These are phyloP conservation scores for Hydrozoanthus tunicans DNA, from an alignment of 64 coral and sea anemone genomes.

Conservation along the genomic window DNA sequence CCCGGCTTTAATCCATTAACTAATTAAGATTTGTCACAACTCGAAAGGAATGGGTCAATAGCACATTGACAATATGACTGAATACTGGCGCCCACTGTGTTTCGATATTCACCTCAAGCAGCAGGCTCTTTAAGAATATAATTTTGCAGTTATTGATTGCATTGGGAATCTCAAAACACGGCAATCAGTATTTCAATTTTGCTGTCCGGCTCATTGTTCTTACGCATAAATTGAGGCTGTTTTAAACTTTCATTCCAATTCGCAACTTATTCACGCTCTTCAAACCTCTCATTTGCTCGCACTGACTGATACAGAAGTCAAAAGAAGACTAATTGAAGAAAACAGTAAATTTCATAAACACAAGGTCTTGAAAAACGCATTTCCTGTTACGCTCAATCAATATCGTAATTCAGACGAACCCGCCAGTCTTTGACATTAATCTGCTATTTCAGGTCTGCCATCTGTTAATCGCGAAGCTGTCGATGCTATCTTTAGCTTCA, in stretches of 20 bases:
- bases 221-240: too few species aligned
- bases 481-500: conserved; percentile 9
- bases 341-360: background rate
- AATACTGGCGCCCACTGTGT: background rate
- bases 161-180: background rate
- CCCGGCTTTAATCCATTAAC: conserved; percentile 39
- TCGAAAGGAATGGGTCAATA: conserved; percentile 36
- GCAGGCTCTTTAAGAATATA: background rate
- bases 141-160: conserved; percentile 6
- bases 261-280: too few species aligned
- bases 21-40: conserved; percentile 34
- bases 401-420: conserved; percentile 44
- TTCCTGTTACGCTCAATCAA: background rate
- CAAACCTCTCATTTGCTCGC: background rate
- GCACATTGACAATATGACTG: conserved; percentile 28
- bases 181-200: background rate
- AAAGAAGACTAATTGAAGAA: background rate
- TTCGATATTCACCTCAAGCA: background rate
- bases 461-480: conserved; percentile 31
- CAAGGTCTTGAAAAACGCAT: background rate
- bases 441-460: conserved; percentile 5
- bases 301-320: background rate
- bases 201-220: too few species aligned
- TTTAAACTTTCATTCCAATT: too few species aligned
- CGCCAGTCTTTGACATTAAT: conserved; percentile 8